Evolutionary conservation across 2,888 invertebrate genomes (phyloP), one percentile per base, ranked within the genome.

Genomic region (Dascillus cervinus): DNA sequence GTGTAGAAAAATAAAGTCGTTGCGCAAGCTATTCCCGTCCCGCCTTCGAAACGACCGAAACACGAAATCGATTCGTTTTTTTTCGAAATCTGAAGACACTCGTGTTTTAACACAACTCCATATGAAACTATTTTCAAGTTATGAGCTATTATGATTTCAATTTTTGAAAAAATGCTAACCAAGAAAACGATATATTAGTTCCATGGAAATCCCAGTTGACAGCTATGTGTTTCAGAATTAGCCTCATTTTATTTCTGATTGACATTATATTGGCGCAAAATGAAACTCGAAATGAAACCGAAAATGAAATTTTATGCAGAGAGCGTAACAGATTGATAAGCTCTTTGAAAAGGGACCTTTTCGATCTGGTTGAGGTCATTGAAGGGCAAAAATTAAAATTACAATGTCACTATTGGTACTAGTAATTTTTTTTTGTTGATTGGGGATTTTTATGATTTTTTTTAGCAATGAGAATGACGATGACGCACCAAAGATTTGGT

Each of bases 381-480:
- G 35, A 61, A 13, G 60, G 62, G 19, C 50, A 66, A 39, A 66
- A 64, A 20, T 41, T 71, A 30, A 48, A 58, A 21, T 50, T 73
- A 34, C 62, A 68, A 43, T 72, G 72, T 49, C 65, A 64, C 49
- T 71, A 65, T 56, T 72, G 72, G 68, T 69, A 59, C 31, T 8
- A 6, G 17, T 6, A 6, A 8, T 8, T 6, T 17, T 17, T 17
- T 8, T 4, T 17, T 17, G n/a, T n/a, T n/a, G n/a, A n/a, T n/a
- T n/a, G n/a, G n/a, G 17, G 10, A 33, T 34, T 27, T 6, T 25
- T n/a, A 27, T 39, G 39, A 29, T 25, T 34, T 36, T 24, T 26
- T 44, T 30, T 37, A 60, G 68, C 39, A 55, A 61, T 12, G 66
- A 69, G 46, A 47, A 49, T 13, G 64, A 62, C 36, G 62, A 65